phyloP scores from a whole-genome alignment of 2,797 vertebrate genomes.

The Aldrovandia affinis region DNA sequence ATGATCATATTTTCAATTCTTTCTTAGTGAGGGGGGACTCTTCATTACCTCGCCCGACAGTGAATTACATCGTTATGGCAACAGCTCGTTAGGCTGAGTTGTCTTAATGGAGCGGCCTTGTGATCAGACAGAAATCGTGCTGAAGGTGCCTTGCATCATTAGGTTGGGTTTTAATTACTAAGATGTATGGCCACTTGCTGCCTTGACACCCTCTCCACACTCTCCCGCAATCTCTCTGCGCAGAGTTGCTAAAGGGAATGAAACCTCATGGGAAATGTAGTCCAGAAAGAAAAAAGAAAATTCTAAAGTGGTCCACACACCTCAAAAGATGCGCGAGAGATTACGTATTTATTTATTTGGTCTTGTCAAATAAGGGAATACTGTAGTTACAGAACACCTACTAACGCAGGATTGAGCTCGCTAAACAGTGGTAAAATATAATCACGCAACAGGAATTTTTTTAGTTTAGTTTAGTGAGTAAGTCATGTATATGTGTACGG shows the following conservation, averaged over 20 bases:
- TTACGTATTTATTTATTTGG: background rate
- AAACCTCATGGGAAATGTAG: background rate
- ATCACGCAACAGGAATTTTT: background rate
- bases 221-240: constrained; percentile 55
- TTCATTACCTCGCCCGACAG: constrained; percentile 89
- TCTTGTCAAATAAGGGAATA: background rate
- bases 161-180: constrained; percentile 98
- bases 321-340: background rate
- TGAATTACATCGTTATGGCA: constrained; percentile 99
- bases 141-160: constrained; percentile 98
- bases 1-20: constrained; percentile 94
- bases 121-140: constrained; percentile 99
- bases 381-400: background rate
- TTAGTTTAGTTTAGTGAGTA: no score
- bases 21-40: constrained; percentile 89
- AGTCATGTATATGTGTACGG: background rate
- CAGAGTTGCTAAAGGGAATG: background rate
- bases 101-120: constrained; percentile 99
- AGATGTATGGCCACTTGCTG: constrained; percentile 91
- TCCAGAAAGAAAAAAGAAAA: background rate
- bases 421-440: background rate
- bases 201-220: constrained; percentile 68
- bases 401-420: background rate
- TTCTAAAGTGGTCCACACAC: no score
- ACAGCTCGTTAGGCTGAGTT: constrained; percentile 99